Base-by-base conservation (phyloP, 2,113 vertebrate species). In the Quiscalus mexicanus region DNA sequence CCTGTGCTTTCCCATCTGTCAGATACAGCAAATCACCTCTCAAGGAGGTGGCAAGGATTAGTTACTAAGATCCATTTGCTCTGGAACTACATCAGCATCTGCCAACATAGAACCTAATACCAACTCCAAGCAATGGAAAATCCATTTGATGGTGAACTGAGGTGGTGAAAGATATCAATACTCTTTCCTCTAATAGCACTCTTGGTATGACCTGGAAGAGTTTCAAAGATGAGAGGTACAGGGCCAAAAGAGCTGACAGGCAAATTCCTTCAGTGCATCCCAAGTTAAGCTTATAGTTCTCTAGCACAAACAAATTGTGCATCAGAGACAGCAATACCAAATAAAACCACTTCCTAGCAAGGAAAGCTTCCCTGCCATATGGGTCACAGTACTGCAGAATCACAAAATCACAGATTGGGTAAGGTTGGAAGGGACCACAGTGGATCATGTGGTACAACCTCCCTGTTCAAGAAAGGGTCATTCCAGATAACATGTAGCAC, bases 11-110 rank as follows among this genome's bases (percentile, higher is more conserved):
- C 67, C 86, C 83, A 90, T 92, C 90, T 96, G 90, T 75, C 80
- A 93, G 45, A 93, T 45, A 75, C 47, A 86, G 68, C 49, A 92
- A 92, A 90, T 84, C 88, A 92, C 85, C 39, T 95, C 63, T 59
- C 31, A 64, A 53, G 25, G 64, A 95, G 60, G 68, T 71, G 52
- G 76, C 69, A 90, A 68, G 76, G 90, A 95, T 95, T 92, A 96
- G 88, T 71, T 70, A 87, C 60, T 33, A 86, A 86, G 85, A 88
- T 60, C 76, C 81, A 90, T 81, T 90, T 25, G 17, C 71, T 83
- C 82, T 55, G 41, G 60, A 69, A 64, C 39, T 64, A 63, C 64
- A 74, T 60, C 73, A 80, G 76, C 56, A 37, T 67, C 68, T 81
- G 59, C 79, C 90, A 94, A 27, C 63, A 49, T 8, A 74, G n/a